Evolutionary conservation across 2,113 vertebrate species (phyloP).

Genomic region (Mionectes macconnelli): DNA sequence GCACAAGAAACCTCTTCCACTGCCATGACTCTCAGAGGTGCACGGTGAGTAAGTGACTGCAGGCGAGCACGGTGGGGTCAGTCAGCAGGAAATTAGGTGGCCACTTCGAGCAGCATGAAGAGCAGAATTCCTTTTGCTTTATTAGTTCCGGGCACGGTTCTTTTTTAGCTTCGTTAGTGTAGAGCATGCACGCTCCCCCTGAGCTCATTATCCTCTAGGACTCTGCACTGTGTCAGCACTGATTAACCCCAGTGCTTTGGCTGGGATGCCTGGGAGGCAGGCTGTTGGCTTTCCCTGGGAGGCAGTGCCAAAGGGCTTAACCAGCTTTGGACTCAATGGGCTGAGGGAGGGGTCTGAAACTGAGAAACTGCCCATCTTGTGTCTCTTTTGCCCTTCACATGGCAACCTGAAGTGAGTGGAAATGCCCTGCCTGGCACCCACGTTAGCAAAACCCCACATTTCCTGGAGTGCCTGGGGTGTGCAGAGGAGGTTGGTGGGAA

Average conservation of each 20-base stretch:
- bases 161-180: background rate
- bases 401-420: background rate
- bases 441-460: fast-evolving
- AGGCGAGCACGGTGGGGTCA: background rate
- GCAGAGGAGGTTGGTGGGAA: background rate
- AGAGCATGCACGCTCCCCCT: background rate
- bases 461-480: background rate
- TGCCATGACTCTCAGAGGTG: background rate
- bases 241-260: background rate
- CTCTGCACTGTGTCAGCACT: slow-evolving; percentile 23
- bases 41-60: background rate
- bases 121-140: background rate
- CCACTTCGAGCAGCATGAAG: background rate
- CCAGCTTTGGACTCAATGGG: background rate
- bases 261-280: background rate
- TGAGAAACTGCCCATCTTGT: background rate
- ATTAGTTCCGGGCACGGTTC: background rate
- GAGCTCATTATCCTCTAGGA: background rate
- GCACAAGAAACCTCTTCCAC: background rate
- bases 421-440: background rate
- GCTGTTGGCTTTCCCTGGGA: background rate
- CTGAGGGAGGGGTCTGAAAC: background rate
- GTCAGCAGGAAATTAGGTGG: background rate
- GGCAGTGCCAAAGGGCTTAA: background rate
- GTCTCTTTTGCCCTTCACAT: background rate